These are phyloP conservation scores for Xylota sylvarum DNA, from an alignment of 2,888 invertebrate genomes.

Conservation along the genomic window DNA sequence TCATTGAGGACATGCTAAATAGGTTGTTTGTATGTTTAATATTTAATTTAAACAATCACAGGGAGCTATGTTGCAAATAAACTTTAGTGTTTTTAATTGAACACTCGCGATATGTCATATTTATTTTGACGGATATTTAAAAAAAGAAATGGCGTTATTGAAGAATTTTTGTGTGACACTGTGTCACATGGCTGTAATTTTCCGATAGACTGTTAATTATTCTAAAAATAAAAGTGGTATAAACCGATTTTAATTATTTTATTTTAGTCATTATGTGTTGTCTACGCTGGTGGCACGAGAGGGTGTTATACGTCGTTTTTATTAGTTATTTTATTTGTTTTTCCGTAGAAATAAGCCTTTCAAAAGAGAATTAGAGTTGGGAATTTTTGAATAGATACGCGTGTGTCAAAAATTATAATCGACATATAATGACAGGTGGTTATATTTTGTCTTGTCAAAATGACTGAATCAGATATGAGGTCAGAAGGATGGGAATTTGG, in stretches of 20 bases:
- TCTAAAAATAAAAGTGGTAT: conserved; percentile 30
- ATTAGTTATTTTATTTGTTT: conserved; percentile 18
- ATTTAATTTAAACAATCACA: not conserved
- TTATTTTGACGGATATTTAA: conserved; percentile 31
- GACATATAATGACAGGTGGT: conserved; percentile 2
- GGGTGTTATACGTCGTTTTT: not conserved
- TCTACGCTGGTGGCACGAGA: not conserved
- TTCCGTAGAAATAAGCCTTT: not conserved
- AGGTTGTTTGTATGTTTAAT: conserved; percentile 26
- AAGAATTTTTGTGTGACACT: conserved; percentile 13
- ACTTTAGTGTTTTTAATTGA: not conserved
- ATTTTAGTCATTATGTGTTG: not conserved
- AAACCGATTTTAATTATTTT: conserved; percentile 40
- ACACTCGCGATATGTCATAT: conserved; percentile 14
- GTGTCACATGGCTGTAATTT: conserved; percentile 64
- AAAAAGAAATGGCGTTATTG: conserved; percentile 38
- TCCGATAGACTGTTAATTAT: conserved; percentile 49
- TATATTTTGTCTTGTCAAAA: not conserved
- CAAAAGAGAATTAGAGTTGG: not conserved
- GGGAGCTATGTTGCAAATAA: not conserved
- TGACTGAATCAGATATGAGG: not conserved
- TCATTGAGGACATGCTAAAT: conserved; percentile 24
- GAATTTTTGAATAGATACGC: not conserved
- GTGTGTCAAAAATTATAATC: conserved; percentile 8
- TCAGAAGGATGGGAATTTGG: not conserved